phyloP scores from a whole-genome alignment of 2,113 vertebrate species.

The Ochotona princeps region DNA sequence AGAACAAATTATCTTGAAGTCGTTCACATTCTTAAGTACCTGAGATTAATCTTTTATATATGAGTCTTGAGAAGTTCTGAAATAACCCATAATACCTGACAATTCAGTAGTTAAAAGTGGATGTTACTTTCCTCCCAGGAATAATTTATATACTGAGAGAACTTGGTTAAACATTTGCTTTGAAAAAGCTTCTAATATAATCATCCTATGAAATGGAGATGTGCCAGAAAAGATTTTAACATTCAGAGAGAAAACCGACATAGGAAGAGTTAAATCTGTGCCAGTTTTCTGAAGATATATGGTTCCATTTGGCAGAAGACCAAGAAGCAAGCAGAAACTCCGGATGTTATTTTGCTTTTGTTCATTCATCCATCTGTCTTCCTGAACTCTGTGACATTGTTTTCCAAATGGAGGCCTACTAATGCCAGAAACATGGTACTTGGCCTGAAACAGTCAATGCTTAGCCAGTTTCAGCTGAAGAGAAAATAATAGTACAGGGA shows the following conservation, averaged over 20 bases:
- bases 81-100: neutral
- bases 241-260: conserved; percentile 49
- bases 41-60: neutral
- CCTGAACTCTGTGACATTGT: conserved; percentile 53
- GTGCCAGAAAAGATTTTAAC: neutral
- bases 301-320: conserved; percentile 62
- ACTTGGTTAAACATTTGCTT: neutral
- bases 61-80: neutral
- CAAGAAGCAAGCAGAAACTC: conserved; percentile 51
- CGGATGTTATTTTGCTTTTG: conserved; percentile 68
- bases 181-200: conserved; percentile 5
- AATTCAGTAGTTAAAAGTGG: neutral
- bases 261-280: conserved; percentile 48
- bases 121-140: neutral
- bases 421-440: conserved; percentile 62
- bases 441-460: conserved; percentile 9
- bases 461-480: conserved; percentile 74
- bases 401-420: conserved; percentile 65
- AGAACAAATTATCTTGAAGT: too few species aligned
- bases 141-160: conserved; percentile 26
- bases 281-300: conserved; percentile 59
- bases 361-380: conserved; percentile 76
- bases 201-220: conserved; percentile 23
- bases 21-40: neutral
- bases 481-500: conserved; percentile 16